Percentiles rank a stretch among this genome's conserved stretches.
Conservation (phyloP, 2,113 vertebrate species). For the Tinamus guttatus region DNA sequence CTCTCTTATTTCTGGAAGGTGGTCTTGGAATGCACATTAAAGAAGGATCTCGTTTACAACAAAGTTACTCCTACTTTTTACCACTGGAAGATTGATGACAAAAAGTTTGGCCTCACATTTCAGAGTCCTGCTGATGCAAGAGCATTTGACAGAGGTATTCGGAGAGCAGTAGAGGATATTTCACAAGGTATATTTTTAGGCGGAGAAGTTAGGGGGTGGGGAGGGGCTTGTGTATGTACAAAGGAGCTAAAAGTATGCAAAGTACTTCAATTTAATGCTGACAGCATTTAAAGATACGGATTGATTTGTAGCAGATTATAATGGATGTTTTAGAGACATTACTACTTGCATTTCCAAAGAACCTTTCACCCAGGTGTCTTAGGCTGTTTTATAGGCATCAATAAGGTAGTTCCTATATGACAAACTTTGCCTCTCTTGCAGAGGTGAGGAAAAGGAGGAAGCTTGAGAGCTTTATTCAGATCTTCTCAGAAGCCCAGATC, state of each 20-base stretch:
- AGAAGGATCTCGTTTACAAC: slow-evolving; percentile 96
- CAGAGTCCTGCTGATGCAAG: slow-evolving; percentile 98
- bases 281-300: background rate
- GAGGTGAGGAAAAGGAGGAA: background rate
- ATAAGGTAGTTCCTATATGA: background rate
- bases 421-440: background rate
- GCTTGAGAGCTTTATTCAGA: background rate
- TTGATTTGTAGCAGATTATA: background rate
- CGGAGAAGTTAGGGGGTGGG: background rate
- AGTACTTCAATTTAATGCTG: background rate
- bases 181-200: slow-evolving; percentile 86
- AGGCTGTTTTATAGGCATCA: background rate
- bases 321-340: background rate
- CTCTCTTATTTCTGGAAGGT: slow-evolving; percentile 81
- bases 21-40: slow-evolving; percentile 96
- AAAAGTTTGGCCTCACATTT: slow-evolving; percentile 99
- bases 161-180: slow-evolving; percentile 95
- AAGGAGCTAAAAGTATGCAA: background rate
- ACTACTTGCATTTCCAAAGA: background rate
- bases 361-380: background rate
- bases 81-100: slow-evolving; percentile 98
- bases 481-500: background rate
- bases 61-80: slow-evolving; percentile 99
- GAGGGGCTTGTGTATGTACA: background rate
- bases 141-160: slow-evolving; percentile 97